These are phyloP conservation scores for Aegithalos caudatus DNA, from an alignment of 2,113 vertebrate genomes.

Conservation along the genomic window DNA sequence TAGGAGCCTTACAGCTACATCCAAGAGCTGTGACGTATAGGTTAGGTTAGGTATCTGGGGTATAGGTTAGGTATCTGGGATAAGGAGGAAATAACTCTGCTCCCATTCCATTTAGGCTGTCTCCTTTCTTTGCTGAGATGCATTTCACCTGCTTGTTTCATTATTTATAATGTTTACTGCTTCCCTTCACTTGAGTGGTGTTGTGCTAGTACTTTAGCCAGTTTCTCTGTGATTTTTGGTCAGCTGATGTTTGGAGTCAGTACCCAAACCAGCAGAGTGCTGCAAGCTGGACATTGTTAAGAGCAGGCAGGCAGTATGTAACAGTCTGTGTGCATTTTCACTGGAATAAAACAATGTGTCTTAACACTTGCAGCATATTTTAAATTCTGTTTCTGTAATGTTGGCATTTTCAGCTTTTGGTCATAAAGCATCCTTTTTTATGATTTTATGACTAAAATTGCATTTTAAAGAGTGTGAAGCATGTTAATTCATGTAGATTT, in stretches of 20 bases:
- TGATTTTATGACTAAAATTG: not conserved
- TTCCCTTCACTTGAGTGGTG: not conserved
- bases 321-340: not conserved
- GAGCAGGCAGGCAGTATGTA: not conserved
- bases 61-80: not conserved
- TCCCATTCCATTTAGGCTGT: not conserved
- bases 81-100: not conserved
- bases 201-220: not conserved
- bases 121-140: not conserved
- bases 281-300: not conserved
- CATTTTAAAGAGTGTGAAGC: not conserved
- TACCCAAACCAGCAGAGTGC: not conserved
- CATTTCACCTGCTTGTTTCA: not conserved
- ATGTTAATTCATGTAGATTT: not conserved
- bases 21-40: not conserved
- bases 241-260: not conserved
- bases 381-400: not conserved
- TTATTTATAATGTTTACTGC: not conserved
- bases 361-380: not conserved
- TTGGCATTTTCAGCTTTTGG: not conserved
- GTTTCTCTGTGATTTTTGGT: not conserved
- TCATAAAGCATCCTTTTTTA: not conserved
- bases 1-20: not conserved
- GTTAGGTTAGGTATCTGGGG: not conserved
- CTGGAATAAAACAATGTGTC: not conserved